Conservation (phyloP, 2,113 vertebrate genomes). For the Alethe castanea region DNA sequence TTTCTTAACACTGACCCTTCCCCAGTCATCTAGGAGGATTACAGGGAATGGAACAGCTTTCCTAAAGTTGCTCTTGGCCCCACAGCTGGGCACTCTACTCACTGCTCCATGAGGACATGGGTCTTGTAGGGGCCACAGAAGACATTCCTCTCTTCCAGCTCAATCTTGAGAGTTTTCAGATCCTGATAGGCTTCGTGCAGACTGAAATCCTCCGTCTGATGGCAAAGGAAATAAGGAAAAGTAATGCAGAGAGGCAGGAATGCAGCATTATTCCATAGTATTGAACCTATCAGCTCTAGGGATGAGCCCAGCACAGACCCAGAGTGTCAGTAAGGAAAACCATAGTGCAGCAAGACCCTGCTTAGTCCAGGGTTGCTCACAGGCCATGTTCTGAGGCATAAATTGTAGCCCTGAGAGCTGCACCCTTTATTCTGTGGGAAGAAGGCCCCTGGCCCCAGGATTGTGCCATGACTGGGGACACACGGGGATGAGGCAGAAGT, state of each 20-base stretch:
- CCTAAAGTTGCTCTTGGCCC: neutral
- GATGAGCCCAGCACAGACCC: neutral
- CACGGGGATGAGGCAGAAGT: rapidly evolving
- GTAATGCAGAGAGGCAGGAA: neutral
- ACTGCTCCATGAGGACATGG: slow-evolving; percentile 77
- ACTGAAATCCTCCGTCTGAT: neutral
- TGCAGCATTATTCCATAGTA: neutral
- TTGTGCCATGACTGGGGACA: rapidly evolving
- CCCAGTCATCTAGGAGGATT: neutral
- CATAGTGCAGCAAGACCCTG: neutral
- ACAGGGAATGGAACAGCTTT: neutral
- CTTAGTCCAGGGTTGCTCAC: neutral
- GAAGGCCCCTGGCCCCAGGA: neutral
- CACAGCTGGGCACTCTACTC: neutral
- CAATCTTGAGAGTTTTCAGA: slow-evolving; percentile 69
- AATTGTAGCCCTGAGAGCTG: neutral
- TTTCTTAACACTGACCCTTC: neutral
- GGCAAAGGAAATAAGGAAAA: neutral
- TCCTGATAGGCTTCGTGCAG: slow-evolving; percentile 71
- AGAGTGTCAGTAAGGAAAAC: neutral
- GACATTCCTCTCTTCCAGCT: slow-evolving; percentile 88
- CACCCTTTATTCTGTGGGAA: neutral
- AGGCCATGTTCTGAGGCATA: rapidly evolving
- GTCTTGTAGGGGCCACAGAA: slow-evolving; percentile 84
- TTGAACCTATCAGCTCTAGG: rapidly evolving